Conservation (phyloP, 2,888 invertebrate species). For the Ischnura elegans region DNA sequence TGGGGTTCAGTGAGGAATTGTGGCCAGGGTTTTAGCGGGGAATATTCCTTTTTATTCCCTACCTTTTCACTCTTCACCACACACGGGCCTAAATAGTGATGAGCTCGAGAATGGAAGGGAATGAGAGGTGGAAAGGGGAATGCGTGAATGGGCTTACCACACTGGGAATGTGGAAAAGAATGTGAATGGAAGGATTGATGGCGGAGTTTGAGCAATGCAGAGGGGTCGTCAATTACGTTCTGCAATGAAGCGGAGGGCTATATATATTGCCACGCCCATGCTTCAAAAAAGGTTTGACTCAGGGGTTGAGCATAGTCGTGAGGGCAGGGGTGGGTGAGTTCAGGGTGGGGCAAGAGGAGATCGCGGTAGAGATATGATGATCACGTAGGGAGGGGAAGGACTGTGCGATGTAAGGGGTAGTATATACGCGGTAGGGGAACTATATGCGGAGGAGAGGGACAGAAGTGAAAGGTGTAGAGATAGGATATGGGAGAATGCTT, state of each 20-base stretch:
- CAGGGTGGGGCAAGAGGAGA: not conserved
- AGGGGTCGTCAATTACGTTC: slow-evolving; percentile 5
- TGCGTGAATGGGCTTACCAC: not conserved
- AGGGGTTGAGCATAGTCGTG: not conserved
- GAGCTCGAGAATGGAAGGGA: not conserved
- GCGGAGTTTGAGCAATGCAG: not conserved
- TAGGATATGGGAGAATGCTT: not conserved
- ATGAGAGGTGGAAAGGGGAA: not conserved
- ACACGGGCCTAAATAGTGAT: slow-evolving; percentile 4
- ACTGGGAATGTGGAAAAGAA: not conserved
- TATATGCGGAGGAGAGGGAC: not conserved
- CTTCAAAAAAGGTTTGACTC: not conserved
- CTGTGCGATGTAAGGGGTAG: not conserved
- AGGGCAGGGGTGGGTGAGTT: not conserved
- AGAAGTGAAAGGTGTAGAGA: not conserved
- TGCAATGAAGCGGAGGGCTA: not conserved
- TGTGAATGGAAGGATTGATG: not conserved
- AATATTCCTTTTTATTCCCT: no score
- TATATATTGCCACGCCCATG: slow-evolving; percentile 10
- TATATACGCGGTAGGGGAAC: not conserved
- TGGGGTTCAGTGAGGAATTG: not conserved
- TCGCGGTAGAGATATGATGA: not conserved
- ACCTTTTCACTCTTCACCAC: not conserved
- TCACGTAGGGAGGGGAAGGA: not conserved
- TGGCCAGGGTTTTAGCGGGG: not conserved